These are phyloP conservation scores for Pantherophis guttatus DNA, from an alignment of 2,113 vertebrate genomes.

Conservation along the genomic window DNA sequence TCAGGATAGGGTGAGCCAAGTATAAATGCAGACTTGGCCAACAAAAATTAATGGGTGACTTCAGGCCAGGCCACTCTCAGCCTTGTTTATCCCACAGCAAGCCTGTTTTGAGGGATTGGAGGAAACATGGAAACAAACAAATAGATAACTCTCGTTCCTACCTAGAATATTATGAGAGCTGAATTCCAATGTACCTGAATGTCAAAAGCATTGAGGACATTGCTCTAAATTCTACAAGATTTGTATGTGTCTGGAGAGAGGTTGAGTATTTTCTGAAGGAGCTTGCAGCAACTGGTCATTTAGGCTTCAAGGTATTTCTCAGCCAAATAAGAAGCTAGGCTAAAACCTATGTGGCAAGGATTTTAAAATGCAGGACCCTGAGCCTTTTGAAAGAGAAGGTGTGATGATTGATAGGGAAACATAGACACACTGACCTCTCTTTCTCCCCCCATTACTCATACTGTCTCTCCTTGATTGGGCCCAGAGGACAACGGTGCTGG, in stretches of 20 bases:
- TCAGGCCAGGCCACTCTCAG: neutral
- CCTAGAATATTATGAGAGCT: neutral
- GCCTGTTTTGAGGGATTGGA: neutral
- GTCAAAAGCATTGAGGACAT: neutral
- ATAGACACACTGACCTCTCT: neutral
- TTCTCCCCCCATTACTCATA: neutral
- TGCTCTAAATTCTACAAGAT: neutral
- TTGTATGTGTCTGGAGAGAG: neutral
- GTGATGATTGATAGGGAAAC: neutral
- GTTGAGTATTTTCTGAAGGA: neutral
- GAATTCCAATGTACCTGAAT: neutral
- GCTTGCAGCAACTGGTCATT: neutral
- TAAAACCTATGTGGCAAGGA: neutral
- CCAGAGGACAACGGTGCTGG: neutral
- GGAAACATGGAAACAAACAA: neutral
- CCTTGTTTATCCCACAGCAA: neutral
- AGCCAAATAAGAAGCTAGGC: neutral
- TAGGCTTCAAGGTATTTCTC: neutral
- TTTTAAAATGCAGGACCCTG: neutral
- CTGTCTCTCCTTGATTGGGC: neutral
- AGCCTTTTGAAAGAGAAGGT: neutral
- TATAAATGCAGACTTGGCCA: neutral
- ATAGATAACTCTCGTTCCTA: neutral
- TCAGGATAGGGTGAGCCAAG: neutral
- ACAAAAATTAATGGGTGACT: neutral